Conservation (phyloP, 2,797 vertebrate genomes). For the Fistularia commersonii region DNA sequence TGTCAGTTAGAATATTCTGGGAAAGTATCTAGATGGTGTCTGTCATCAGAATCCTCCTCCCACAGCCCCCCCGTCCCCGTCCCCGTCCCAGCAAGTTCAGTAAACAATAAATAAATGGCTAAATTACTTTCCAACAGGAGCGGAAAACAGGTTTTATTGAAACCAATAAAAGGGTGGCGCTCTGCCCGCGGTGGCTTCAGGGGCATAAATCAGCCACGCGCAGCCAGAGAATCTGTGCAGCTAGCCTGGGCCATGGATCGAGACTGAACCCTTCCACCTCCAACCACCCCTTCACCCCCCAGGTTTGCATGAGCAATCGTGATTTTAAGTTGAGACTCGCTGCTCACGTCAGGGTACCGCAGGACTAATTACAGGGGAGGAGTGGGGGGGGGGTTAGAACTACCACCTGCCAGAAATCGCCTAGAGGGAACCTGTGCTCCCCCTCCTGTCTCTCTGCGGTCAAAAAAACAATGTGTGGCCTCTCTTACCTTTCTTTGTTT, state of each 20-base stretch:
- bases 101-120: too few species aligned
- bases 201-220: too few species aligned
- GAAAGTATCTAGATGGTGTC: too few species aligned
- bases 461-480: slow-evolving; percentile 46
- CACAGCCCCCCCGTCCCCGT: too few species aligned
- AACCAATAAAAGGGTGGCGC: too few species aligned
- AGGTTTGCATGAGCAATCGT: slow-evolving; percentile 20
- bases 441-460: slow-evolving; percentile 2
- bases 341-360: slow-evolving; percentile 5
- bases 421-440: slow-evolving; percentile 26
- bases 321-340: slow-evolving; percentile 11
- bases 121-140: too few species aligned
- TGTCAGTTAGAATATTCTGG: too few species aligned
- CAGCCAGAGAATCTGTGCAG: too few species aligned
- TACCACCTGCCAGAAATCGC: slow-evolving; percentile 38
- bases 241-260: neutral
- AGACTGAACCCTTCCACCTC: slow-evolving; percentile 18
- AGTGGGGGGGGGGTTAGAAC: slow-evolving; percentile 2
- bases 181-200: too few species aligned
- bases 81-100: too few species aligned
- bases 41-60: too few species aligned
- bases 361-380: slow-evolving; percentile 26
- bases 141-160: too few species aligned
- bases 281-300: slow-evolving; percentile 26
- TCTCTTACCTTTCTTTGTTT: slow-evolving; percentile 36